These are phyloP conservation scores for Sebastes variabilis DNA, from an alignment of 2,797 vertebrate genomes.

Conservation along the genomic window DNA sequence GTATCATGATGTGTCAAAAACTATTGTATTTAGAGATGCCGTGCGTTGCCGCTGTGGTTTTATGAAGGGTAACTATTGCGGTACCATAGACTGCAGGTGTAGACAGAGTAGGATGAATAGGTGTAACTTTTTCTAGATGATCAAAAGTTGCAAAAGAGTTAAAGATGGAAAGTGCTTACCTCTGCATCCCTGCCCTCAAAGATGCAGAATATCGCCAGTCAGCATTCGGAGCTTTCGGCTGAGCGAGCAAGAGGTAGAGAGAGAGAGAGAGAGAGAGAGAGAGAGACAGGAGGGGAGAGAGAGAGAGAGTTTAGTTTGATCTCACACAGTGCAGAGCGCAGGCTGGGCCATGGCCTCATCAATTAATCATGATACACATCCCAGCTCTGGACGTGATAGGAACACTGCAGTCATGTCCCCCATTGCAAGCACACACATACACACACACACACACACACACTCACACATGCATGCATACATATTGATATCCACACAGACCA, in stretches of 20 bases:
- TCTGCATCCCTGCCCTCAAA: conserved; percentile 95
- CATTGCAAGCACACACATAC: conserved; percentile 15
- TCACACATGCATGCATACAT: conserved; percentile 13
- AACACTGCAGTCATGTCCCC: conserved; percentile 64
- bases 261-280: conserved; percentile 38
- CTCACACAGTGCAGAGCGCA: conserved; percentile 64
- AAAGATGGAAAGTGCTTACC: conserved; percentile 84
- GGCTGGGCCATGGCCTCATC: conserved; percentile 73
- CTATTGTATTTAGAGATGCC: background rate
- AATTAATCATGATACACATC: conserved; percentile 81
- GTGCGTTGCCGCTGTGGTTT: background rate
- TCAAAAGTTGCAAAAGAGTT: conserved; percentile 58
- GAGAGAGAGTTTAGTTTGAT: conserved; percentile 79
- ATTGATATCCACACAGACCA: conserved; percentile 18
- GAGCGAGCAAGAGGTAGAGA: conserved; percentile 73
- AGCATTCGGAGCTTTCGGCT: conserved; percentile 97
- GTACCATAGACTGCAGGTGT: background rate
- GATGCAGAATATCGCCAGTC: conserved; percentile 99
- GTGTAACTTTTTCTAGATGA: conserved; percentile 21
- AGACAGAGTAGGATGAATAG: background rate
- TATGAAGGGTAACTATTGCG: background rate
- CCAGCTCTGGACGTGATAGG: conserved; percentile 68
- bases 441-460: conserved; percentile 3
- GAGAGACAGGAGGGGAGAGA: conserved; percentile 2
- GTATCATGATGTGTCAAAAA: background rate